Conservation (phyloP, 2,797 vertebrate genomes). For the Lepus townsendii region DNA sequence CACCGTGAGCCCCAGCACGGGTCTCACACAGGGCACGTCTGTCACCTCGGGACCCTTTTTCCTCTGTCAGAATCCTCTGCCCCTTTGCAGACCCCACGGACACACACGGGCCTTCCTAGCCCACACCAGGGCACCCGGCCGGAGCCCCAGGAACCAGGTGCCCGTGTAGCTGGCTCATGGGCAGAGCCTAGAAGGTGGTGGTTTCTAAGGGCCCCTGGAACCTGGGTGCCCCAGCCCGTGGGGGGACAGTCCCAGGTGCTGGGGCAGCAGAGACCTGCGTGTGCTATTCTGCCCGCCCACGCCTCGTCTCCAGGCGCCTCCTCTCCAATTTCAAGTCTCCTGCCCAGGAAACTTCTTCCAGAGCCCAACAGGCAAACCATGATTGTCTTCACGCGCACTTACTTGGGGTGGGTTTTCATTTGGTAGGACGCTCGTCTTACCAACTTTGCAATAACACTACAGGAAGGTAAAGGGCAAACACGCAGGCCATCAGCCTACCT, state of each 20-base stretch:
- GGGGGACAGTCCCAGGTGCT: neutral
- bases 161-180: neutral
- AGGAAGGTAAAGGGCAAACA: neutral
- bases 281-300: neutral
- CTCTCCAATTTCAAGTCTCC: neutral
- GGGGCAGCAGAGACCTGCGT: too few relatives aligned
- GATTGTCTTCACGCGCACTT: neutral
- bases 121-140: too few relatives aligned
- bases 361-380: neutral
- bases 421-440: slow-evolving; percentile 59
- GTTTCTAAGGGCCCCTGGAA: neutral
- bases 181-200: neutral
- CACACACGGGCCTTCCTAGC: too few relatives aligned
- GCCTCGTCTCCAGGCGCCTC: neutral
- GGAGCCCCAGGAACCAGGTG: too few relatives aligned
- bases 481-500: neutral
- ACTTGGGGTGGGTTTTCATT: slow-evolving; percentile 49
- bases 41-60: neutral
- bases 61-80: neutral
- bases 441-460: neutral
- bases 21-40: neutral
- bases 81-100: neutral
- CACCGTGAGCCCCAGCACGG: neutral
- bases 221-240: neutral
- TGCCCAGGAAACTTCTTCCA: neutral